Conservation (phyloP, 2,888 invertebrate species). For the Orthosia gothica region DNA sequence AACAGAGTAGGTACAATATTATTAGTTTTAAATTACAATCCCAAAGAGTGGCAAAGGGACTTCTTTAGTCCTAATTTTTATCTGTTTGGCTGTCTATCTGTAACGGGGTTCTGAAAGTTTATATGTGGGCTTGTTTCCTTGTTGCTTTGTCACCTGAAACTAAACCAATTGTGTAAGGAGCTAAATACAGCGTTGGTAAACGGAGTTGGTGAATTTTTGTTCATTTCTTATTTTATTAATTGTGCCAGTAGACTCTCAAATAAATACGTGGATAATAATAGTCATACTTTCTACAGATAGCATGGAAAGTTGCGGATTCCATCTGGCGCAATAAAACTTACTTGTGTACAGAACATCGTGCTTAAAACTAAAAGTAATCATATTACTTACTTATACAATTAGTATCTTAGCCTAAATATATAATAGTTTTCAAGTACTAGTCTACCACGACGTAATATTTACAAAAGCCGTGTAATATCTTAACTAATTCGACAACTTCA, state of each 20-base stretch:
- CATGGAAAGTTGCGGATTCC: not conserved
- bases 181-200: too few relatives aligned
- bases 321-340: slow-evolving; percentile 1
- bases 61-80: not conserved
- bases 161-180: too few relatives aligned
- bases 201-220: too few relatives aligned
- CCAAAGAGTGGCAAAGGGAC: too few relatives aligned
- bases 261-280: not conserved
- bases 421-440: too few relatives aligned
- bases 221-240: too few relatives aligned
- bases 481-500: slow-evolving; percentile 7
- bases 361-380: not conserved
- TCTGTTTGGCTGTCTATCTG: not conserved
- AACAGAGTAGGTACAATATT: too few relatives aligned
- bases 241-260: too few relatives aligned
- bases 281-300: not conserved
- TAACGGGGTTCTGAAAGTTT: not conserved
- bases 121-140: not conserved
- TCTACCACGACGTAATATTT: slow-evolving; percentile 18
- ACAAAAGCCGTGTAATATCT: slow-evolving; percentile 22
- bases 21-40: too few relatives aligned
- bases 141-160: too few relatives aligned
- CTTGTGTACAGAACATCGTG: not conserved
- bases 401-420: too few relatives aligned
- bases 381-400: not conserved